A percentile compares a stretch with the other conserved stretches of the same genome.
Evolutionary conservation across 2,113 vertebrate genomes (phyloP).

Genomic region (Amblyornis subalaris): DNA sequence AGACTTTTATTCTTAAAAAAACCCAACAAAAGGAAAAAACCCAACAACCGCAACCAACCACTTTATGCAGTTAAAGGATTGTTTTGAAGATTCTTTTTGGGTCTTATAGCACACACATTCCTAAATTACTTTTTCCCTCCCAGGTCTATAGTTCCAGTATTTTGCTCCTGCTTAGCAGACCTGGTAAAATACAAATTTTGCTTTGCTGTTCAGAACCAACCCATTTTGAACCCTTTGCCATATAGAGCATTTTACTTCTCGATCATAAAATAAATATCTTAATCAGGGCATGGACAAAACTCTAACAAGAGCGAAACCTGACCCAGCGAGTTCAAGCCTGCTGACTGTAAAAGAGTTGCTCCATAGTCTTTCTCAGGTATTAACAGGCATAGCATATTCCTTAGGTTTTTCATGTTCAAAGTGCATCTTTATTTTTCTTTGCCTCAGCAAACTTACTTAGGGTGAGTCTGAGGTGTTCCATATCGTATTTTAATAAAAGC

Average conservation of each 20-base stretch:
- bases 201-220: not conserved
- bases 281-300: not conserved
- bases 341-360: not conserved
- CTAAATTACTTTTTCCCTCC: not conserved
- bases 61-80: not conserved
- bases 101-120: not conserved
- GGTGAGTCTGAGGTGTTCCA: not conserved
- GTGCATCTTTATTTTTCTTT: not conserved
- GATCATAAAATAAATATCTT: not conserved
- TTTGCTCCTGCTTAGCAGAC: not conserved
- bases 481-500: not conserved
- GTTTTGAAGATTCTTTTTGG: not conserved
- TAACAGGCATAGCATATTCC: not conserved
- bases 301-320: not conserved
- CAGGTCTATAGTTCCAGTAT: not conserved
- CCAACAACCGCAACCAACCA: not conserved
- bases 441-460: not conserved
- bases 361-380: not conserved
- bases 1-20: not conserved
- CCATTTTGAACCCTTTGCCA: not conserved
- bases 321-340: not conserved
- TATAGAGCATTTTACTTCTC: not conserved
- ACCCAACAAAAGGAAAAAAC: not conserved
- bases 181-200: not conserved
- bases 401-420: not conserved